Evolutionary conservation across 2,888 invertebrate species (phyloP).

Genomic region (Mayetiola destructor): DNA sequence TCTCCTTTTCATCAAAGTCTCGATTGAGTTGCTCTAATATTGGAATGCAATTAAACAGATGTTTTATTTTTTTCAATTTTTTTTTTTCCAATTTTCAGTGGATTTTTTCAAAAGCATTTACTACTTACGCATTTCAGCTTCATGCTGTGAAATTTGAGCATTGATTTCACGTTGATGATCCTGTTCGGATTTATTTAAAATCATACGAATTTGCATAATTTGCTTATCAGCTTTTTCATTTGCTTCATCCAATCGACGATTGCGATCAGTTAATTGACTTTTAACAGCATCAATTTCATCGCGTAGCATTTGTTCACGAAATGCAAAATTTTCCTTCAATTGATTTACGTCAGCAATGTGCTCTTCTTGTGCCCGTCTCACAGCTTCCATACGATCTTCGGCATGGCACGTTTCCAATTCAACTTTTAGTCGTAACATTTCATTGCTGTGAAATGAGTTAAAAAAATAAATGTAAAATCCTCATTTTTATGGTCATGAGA

Average conservation of each 20-base stretch:
- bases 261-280: conserved; percentile 48
- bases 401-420: conserved; percentile 46
- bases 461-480: neutral
- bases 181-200: conserved; percentile 33
- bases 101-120: neutral
- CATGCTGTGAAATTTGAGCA: conserved; percentile 31
- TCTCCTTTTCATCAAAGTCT: conserved; percentile 53
- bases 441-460: conserved; percentile 31
- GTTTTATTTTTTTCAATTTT: neutral
- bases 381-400: conserved; percentile 43
- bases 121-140: conserved; percentile 27
- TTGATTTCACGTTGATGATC: conserved; percentile 34
- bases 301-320: conserved; percentile 40
- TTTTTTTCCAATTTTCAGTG: no score
- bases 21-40: conserved; percentile 23
- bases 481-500: no score
- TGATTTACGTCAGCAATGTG: conserved; percentile 43
- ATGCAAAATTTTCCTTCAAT: conserved; percentile 41
- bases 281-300: conserved; percentile 52
- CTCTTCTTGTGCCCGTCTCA: conserved; percentile 40
- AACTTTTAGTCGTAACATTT: conserved; percentile 45
- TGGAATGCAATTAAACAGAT: conserved; percentile 18
- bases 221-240: conserved; percentile 54
- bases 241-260: conserved; percentile 45
- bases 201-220: conserved; percentile 38